Percentiles rank a stretch among this genome's conserved stretches.
These are phyloP conservation scores for Crocodylus rhombifer DNA, from an alignment of 2,797 vertebrate species.

Conservation along the genomic window DNA sequence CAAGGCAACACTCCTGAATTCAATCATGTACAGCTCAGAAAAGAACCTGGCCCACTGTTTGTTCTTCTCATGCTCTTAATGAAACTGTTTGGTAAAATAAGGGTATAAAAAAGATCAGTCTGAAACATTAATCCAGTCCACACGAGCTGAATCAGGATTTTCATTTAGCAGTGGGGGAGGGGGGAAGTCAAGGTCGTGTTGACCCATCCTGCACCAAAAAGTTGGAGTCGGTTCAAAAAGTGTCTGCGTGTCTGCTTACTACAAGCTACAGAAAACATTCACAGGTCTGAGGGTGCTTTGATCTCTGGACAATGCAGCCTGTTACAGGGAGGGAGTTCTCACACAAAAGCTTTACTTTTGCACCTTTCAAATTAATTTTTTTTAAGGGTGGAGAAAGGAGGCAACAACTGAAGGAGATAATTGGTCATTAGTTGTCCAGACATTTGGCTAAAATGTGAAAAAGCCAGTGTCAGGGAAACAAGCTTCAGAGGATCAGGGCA, in stretches of 20 bases:
- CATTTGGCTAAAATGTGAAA: conserved; percentile 1
- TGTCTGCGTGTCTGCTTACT: conserved; percentile 46
- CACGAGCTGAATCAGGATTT: conserved; percentile 26
- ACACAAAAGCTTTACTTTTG: conserved; percentile 65
- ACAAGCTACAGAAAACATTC: conserved; percentile 32
- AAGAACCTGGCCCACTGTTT: background rate
- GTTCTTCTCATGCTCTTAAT: background rate
- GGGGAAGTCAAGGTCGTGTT: conserved; percentile 57
- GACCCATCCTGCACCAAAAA: conserved; percentile 62
- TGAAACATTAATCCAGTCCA: background rate
- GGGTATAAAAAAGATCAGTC: background rate
- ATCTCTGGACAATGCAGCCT: conserved; percentile 64
- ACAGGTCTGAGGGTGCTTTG: conserved; percentile 41
- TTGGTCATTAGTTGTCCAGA: conserved; percentile 42
- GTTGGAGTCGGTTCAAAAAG: conserved; percentile 72
- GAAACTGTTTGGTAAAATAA: background rate
- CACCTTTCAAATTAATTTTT: conserved; percentile 69
- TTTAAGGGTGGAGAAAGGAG: conserved; percentile 54
- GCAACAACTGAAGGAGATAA: conserved; percentile 71
- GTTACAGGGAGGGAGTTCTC: conserved; percentile 67
- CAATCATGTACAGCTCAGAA: background rate
- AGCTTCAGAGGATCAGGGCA: background rate
- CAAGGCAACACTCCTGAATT: background rate
- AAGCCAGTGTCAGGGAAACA: background rate
- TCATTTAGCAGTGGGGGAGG: background rate